These are phyloP conservation scores for Leucoraja erinaceus DNA, from an alignment of 2,113 vertebrate genomes.

Conservation along the genomic window DNA sequence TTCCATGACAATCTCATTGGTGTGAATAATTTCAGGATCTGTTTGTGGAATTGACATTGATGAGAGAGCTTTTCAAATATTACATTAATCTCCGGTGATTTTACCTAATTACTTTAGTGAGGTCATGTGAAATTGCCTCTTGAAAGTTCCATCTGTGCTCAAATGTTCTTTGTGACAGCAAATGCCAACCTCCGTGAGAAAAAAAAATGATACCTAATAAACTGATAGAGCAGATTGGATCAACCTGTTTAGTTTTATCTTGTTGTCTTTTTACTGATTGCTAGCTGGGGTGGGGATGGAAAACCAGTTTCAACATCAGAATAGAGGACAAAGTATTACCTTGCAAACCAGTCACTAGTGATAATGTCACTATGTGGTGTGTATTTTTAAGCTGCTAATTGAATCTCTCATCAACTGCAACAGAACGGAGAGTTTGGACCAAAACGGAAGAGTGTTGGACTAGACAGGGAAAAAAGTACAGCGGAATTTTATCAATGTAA, in stretches of 20 bases:
- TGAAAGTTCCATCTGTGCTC: background rate
- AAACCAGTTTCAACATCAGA: background rate
- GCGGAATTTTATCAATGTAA: background rate
- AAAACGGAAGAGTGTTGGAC: background rate
- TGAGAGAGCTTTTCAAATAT: background rate
- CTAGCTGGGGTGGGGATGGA: background rate
- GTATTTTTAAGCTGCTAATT: background rate
- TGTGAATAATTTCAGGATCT: too few relatives aligned
- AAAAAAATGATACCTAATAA: background rate
- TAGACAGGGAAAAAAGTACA: background rate
- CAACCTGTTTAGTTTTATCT: background rate
- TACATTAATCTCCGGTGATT: background rate
- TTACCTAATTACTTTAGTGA: background rate
- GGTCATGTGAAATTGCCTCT: background rate
- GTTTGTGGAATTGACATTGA: background rate
- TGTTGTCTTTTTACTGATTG: background rate
- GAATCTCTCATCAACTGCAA: background rate
- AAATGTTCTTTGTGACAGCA: background rate
- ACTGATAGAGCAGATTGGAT: background rate
- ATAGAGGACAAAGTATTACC: background rate
- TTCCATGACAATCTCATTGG: too few relatives aligned
- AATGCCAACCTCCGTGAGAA: background rate
- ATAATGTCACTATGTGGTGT: background rate
- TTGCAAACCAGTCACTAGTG: background rate
- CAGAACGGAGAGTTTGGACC: background rate